Base-by-base conservation (phyloP, 2,113 vertebrate genomes). In the Mobula hypostoma region DNA sequence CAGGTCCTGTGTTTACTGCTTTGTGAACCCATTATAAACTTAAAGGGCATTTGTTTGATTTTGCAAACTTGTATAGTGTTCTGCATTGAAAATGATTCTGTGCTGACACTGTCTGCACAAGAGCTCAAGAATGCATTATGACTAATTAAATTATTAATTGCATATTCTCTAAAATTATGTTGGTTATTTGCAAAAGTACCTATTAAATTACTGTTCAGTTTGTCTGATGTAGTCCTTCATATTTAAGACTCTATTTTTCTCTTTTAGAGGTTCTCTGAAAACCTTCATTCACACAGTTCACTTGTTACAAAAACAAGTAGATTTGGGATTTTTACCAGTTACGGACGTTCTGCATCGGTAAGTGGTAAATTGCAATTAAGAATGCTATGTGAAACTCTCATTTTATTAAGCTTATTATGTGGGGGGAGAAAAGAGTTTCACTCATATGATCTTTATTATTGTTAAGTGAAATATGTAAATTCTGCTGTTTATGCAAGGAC, bases 271-370 rank as follows among this genome's bases (percentile, higher is more conserved):
- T 94, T 99, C 99, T 82, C 96, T 99, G 96, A 99, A 99, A 97
- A 99, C 98, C 94, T 99, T 99, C 96, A 98, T 99, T 95, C 98
- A 99, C 95, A 99, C 99, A 92, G 98, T 99, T 94, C 98, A 99
- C 96, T 97, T 99, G 79, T 97, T 99, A 94, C 99, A 99, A 97
- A 99, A 99, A 96, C 98, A 99, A 96, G 98, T 97, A 0, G 98
- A 99, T 94, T 96, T 99, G 94, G 98, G 98, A 94, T 98, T 98
- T 94, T 97, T 99, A 94, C 98, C 99, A 80, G 98, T 99, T 83
- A 98, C 98, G 2, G 98, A 99, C 95, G 98, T 99, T n/a, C 96
- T 99, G 9, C 98, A 99, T 96, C 98, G 98, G 99, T 99, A 93
- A 96, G 97, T 95, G n/a, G n/a, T 48, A 68, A 66, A n/a, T 1